Base-by-base conservation (phyloP, 2,888 invertebrate genomes). In the Oxystoma pomonae region DNA sequence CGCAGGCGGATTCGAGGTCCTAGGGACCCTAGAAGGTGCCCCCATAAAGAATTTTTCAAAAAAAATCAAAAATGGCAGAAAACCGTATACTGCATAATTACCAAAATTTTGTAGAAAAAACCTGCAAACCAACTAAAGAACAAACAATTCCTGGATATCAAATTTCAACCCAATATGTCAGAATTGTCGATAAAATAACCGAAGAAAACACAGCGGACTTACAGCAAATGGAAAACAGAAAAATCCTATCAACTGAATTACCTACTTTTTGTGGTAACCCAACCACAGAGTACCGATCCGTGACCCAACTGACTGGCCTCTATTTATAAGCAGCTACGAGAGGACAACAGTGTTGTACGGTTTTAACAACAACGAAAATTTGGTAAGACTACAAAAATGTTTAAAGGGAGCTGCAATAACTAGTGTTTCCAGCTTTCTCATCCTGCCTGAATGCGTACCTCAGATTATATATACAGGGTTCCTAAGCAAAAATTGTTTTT, bases 291-390 rank as follows among this genome's bases (percentile, higher is more conserved):
- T n/a, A n/a, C n/a, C n/a, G n/a, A n/a, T n/a, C n/a, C n/a, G n/a
- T n/a, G n/a, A n/a, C n/a, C 16, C 50, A 2, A 21, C 20, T 55
- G 55, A 60, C 9, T 55, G 49, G 61, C 56, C 61, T 22, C 57
- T 60, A 17, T 60, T 57, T 35, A 57, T 55, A 35, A 35, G 49
- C 55, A 21, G 35, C 20, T 60, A 51, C 35, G 55, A 57, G 1
- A 50, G 58, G 59, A 50, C 63, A 1, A 63, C 55, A 20, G 20
- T n/a, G 49, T 9, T 55, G 12, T 63, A 59, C 20, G 59, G 59
- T 5, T 63, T 63, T 16, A 52, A 63, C 22, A 49, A 49, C 16
- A 19, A 63, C 35, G 63, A 63, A 59, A 63, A 55, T 21, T 55
- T 55, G 22, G 35, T 63, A 52, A 20, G 59, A 21, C 56, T 63